Percentiles rank a stretch among this genome's conserved stretches.
These are phyloP conservation scores for Apamea anceps DNA, from an alignment of 2,888 invertebrate species.

Conservation along the genomic window DNA sequence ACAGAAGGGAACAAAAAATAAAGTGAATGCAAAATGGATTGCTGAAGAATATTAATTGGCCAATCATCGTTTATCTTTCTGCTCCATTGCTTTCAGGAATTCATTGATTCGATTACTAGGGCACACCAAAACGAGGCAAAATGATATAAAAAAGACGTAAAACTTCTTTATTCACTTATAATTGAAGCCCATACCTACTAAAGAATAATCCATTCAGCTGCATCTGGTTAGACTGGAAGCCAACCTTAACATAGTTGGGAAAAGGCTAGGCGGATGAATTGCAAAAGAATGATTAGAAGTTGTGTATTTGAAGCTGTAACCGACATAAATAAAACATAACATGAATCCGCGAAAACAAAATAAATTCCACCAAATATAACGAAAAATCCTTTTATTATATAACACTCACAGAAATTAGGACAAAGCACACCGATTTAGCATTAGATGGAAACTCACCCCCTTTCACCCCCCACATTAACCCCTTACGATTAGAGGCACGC, in stretches of 20 bases:
- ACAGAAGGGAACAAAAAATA: not conserved
- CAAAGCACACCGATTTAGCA: slow-evolving; percentile 53
- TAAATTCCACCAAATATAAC: not conserved
- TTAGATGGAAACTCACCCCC: slow-evolving; percentile 55
- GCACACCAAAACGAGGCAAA: not conserved
- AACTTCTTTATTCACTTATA: not conserved
- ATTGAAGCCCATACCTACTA: not conserved
- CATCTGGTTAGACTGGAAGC: not conserved
- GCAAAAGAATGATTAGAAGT: not conserved
- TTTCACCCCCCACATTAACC: slow-evolving; percentile 55
- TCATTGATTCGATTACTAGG: slow-evolving; percentile 14
- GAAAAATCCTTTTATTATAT: slow-evolving; percentile 21
- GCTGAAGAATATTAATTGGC: slow-evolving; percentile 14
- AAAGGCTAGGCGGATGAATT: not conserved
- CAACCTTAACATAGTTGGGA: not conserved
- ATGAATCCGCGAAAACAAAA: not conserved
- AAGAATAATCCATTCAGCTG: not conserved
- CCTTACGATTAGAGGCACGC: slow-evolving; percentile 78
- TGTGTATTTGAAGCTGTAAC: not conserved
- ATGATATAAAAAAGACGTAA: not conserved
- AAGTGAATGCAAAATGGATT: not conserved
- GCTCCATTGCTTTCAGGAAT: not conserved
- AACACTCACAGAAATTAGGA: slow-evolving; percentile 50
- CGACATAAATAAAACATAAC: not conserved
- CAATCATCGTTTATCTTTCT: slow-evolving; percentile 1